Base-by-base conservation (phyloP, 2,113 vertebrate genomes). In the Gnathonemus longibarbis region DNA sequence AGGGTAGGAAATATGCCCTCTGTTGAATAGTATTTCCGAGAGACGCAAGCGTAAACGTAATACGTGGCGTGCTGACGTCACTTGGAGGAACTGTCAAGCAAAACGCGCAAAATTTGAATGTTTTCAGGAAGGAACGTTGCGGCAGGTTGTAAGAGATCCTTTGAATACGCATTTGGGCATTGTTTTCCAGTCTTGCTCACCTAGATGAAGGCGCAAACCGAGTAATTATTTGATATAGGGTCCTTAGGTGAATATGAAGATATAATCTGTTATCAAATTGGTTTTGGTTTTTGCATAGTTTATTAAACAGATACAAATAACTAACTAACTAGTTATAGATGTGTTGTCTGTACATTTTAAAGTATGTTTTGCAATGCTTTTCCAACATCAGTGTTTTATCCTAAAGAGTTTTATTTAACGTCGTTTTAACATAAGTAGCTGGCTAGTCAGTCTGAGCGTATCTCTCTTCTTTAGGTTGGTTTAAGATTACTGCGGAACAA, bases 401-500 rank as follows among this genome's bases (percentile, higher is more conserved):
- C 35, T 19, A 17, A 35, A 42, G 35, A 19, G 13, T 31, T 35
- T 80, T 80, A 39, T 35, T 80, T 42, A 19, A 42, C 5, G 35
- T 42, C 31, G 31, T 80, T 39, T 39, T 42, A 77, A 77, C 31
- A 19, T 17, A 7, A 39, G 70, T 24, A 39, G 70, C 74, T 80
- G 19, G 45, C 45, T 84, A 48, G 42, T 84, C 42, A 48, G 24
- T 9, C 19, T 84, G 39, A 84, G 24, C 24, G 9, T 84, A n/a
- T 48, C 24, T 84, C 17, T n/a, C 15, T 31, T 39, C 10, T 52
- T 39, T 52, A n/a, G n/a, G 49, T 52, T 50, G 10, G 11, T 52
- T 52, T 53, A 87, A 49, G 15, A n/a, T 9, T 17, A 87, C 49
- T n/a, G 31, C 19, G 48, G n/a, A 89, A 93, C 50, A 91, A 99